Evolutionary conservation across 2,797 vertebrate species (phyloP).

Genomic region (Diglossa cyanea): DNA sequence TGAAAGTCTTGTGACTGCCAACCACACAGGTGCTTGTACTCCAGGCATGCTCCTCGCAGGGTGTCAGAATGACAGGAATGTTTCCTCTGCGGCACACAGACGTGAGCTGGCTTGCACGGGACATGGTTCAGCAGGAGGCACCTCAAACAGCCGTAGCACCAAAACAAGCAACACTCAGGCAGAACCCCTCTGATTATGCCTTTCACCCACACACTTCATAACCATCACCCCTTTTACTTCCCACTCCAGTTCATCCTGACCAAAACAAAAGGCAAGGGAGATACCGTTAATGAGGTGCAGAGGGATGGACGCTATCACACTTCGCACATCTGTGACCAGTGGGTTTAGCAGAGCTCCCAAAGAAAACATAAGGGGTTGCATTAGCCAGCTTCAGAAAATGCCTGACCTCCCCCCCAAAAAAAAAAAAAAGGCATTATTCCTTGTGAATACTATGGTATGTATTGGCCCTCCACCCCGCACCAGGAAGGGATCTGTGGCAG

Average conservation of each 20-base stretch:
- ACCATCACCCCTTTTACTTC: conserved; percentile 28
- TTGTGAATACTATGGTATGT: neutral
- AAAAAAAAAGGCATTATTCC: neutral
- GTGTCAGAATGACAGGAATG: neutral
- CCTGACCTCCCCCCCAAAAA: neutral
- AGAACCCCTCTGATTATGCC: neutral
- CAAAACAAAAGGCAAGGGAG: neutral
- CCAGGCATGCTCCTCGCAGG: neutral
- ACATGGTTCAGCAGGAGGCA: neutral
- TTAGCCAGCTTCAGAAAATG: neutral
- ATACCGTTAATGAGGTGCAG: neutral
- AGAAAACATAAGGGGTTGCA: neutral
- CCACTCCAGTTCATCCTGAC: neutral
- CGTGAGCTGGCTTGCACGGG: neutral
- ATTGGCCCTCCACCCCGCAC: neutral
- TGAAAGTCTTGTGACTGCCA: neutral
- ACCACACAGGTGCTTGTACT: neutral
- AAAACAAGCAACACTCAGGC: conserved; percentile 22
- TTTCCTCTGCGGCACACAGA: neutral
- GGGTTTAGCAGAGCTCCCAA: neutral
- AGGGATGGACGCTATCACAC: neutral
- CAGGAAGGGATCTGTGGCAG: neutral
- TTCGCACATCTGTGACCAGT: neutral
- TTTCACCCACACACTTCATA: conserved; percentile 23
- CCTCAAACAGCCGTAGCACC: neutral